These are phyloP conservation scores for Pionites leucogaster DNA, from an alignment of 2,113 vertebrate genomes.

Conservation along the genomic window DNA sequence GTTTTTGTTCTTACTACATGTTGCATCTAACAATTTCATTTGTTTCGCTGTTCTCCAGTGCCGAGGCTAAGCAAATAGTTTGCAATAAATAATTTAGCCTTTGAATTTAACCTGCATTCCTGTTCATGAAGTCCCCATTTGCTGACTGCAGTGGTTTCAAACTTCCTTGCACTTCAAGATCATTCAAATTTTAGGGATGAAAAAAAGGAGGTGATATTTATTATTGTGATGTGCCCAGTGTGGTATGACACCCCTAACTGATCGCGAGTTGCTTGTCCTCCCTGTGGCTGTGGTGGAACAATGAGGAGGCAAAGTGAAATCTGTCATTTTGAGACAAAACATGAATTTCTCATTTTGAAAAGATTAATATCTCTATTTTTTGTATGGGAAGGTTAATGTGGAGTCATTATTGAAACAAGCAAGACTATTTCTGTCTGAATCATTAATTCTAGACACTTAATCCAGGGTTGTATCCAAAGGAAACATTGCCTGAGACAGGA, in stretches of 20 bases:
- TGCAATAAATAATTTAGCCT: slow-evolving; percentile 50
- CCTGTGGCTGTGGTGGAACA: not conserved
- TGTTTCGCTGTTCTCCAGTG: slow-evolving; percentile 45
- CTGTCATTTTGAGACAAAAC: not conserved
- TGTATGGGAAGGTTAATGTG: not conserved
- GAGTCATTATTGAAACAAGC: not conserved
- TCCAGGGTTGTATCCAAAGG: not conserved
- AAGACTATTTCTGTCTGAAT: not conserved
- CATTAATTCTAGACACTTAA: not conserved
- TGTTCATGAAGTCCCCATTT: not conserved
- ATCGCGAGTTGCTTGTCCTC: not conserved
- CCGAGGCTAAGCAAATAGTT: slow-evolving; percentile 45
- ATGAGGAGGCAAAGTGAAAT: not conserved
- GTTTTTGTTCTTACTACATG: slow-evolving; percentile 6
- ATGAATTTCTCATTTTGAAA: not conserved
- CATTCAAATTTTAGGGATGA: not conserved
- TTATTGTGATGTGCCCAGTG: not conserved
- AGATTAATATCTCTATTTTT: not conserved
- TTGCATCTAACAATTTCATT: slow-evolving; percentile 59
- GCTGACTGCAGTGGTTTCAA: not conserved
- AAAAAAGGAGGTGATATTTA: not conserved
- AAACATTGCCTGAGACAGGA: not conserved
- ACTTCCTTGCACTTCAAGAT: not conserved
- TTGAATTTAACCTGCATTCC: slow-evolving; percentile 51
- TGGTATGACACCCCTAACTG: not conserved